Base-by-base conservation (phyloP, 2,888 invertebrate genomes). In the Lottia gigantea region DNA sequence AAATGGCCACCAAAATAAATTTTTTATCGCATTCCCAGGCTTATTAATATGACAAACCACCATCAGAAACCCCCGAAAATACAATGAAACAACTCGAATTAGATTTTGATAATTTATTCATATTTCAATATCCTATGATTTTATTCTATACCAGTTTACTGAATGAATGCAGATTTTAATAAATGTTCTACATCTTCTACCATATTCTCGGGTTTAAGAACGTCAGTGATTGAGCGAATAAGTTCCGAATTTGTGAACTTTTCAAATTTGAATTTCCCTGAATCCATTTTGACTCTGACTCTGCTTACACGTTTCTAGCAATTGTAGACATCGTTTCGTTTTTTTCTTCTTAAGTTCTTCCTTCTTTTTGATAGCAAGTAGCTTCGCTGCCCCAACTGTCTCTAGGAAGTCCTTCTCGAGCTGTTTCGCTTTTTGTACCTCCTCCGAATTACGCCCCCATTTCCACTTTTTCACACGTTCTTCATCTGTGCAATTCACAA, bases 291-390 rank as follows among this genome's bases (percentile, higher is more conserved):
- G 6, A 55, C 55, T 55, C 55, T 55, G 55, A 55, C 6, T 0
- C 11, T 55, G 55, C 7, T 55, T 55, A 19, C 55, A 55, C 1
- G 55, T 23, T 19, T 55, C 55, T 12, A 55, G 12, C 14, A 55
- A 7, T 55, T n/a, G 19, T n/a, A 55, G 19, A 55, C n/a, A 19
- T 11, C 55, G 19, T 19, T 55, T n/a, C 1, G 14, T 55, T 55
- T 55, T 55, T 23, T 55, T 55, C n/a, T n/a, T 55, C 55, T 55
- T 55, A 23, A 55, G 55, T 55, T 55, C 55, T 55, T 55, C 55
- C 12, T n/a, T 55, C 55, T 55, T 55, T 55, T 55, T 55, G 19
- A 55, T n/a, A 3, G 55, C 23, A 55, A 55, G 55, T 19, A n/a
- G 8, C n/a, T 55, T 55, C n/a, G 55, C 55, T 16, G 55, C 55